Evolutionary conservation across 1,140 invertebrate genomes (phyloP).

Genomic region (honey bee (Apis mellifera)): DNA sequence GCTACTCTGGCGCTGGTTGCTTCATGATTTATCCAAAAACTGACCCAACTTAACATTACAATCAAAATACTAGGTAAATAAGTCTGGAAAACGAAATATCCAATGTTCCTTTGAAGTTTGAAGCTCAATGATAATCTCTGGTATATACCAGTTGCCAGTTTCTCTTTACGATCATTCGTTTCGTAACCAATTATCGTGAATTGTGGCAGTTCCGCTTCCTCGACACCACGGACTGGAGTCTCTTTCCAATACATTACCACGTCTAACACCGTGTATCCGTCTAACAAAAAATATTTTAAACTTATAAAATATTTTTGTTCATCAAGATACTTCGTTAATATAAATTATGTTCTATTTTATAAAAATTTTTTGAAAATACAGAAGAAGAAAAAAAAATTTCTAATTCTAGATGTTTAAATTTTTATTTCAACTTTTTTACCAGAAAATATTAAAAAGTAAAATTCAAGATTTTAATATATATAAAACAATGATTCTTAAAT

Average conservation of each 20-base stretch:
- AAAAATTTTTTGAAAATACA: no score
- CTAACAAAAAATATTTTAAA: slow-evolving; percentile 80
- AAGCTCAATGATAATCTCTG: slow-evolving; percentile 94
- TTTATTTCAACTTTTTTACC: no score
- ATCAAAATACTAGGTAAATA: slow-evolving; percentile 92
- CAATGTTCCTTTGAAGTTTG: slow-evolving; percentile 89
- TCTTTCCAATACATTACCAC: slow-evolving; percentile 99
- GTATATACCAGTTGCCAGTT: slow-evolving; percentile 94
- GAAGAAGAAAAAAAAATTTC: no score
- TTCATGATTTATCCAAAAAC: slow-evolving; percentile 94
- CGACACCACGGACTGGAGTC: slow-evolving; percentile 94
- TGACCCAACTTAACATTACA: slow-evolving; percentile 93
- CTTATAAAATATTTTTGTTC: not conserved
- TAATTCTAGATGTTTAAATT: no score
- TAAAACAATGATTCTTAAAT: no score
- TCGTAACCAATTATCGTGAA: slow-evolving; percentile 97
- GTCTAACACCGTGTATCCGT: slow-evolving; percentile 98
- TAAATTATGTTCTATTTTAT: no score
- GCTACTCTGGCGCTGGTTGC: slow-evolving; percentile 90
- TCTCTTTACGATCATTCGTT: slow-evolving; percentile 95
- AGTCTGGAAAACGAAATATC: slow-evolving; percentile 92
- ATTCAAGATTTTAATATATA: no score
- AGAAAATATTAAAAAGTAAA: no score
- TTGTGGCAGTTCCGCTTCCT: slow-evolving; percentile 96
- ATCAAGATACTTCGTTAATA: no score